Evolutionary conservation across 2,888 invertebrate genomes (phyloP).

Genomic region (Drosophila testacea): DNA sequence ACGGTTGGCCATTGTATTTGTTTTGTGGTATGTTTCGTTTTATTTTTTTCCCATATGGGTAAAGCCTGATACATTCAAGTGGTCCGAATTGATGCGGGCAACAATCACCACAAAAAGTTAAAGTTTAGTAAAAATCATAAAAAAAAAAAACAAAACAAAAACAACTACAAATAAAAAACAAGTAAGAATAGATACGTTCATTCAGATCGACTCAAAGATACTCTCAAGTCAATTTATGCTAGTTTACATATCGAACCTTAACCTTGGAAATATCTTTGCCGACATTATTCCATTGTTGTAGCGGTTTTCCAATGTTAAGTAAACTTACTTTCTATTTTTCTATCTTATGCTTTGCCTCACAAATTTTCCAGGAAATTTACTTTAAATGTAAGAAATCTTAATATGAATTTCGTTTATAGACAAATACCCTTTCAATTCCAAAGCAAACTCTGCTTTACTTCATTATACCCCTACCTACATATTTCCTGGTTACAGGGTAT

Average conservation of each 20-base stretch:
- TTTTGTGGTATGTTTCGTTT: conserved; percentile 13
- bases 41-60: conserved; percentile 41
- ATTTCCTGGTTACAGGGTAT: conserved; percentile 10
- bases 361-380: not conserved
- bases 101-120: conserved; percentile 32
- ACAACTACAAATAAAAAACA: not conserved
- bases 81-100: conserved; percentile 56
- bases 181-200: not conserved
- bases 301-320: too few relatives aligned
- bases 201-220: not conserved
- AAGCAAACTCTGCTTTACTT: not conserved
- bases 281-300: too few relatives aligned
- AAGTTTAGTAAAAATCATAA: conserved; percentile 28
- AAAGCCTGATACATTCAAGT: conserved; percentile 48
- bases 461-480: not conserved
- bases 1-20: conserved; percentile 43
- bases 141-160: not conserved
- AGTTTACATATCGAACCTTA: too few relatives aligned
- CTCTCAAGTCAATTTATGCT: conserved; percentile 9
- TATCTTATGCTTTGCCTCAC: too few relatives aligned
- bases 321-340: too few relatives aligned
- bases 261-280: too few relatives aligned
- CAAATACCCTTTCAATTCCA: too few relatives aligned
- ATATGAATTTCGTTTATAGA: too few relatives aligned
- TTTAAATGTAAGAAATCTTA: not conserved